Evolutionary conservation across 2,888 invertebrate species (phyloP), one percentile per base, ranked within the genome.

Genomic region (Globia sparganii): DNA sequence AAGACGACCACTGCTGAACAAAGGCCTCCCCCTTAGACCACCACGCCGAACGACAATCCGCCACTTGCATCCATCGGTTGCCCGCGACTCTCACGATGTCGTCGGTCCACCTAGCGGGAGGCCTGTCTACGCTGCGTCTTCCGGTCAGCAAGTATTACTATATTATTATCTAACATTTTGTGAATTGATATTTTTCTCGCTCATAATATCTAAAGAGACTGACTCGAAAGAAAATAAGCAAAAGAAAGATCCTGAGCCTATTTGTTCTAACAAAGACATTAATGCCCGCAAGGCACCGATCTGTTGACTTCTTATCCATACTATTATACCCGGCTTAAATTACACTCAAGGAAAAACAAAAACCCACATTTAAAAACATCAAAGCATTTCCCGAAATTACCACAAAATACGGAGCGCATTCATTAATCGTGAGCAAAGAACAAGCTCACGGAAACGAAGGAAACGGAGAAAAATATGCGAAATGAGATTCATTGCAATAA

Each of bases 401-500:
- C 72, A 64, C 82, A 71, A 77, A 81, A 75, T 66, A 69, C 74
- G 5, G 49, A 80, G 76, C 77, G 65, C 74, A 85, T 88, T 85
- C 85, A 86, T 87, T 87, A 85, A 87, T 85, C 82, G 75, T 72
- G 68, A 74, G 77, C 72, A 75, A 87, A 86, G 78, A 81, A 85
- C 75, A 77, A 84, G 72, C 74, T 77, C 40, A 75, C 74, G 83
- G 78, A 86, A 75, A 85, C 43, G 49, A 72, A 81, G 53, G 61
- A 62, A 81, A 80, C 56, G 68, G 73, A 83, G 81, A 83, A 87
- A 87, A 87, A 87, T 73, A 73, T 73, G 72, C 81, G 81, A 79
- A 83, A 87, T 82, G 84, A 86, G 87, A 90, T 88, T 88, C 86
- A 88, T 91, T 74, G 86, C 86, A 76, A 81, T 85, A 88, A 92